Conservation (phyloP, 2,797 vertebrate species). For the Merluccius polli region DNA sequence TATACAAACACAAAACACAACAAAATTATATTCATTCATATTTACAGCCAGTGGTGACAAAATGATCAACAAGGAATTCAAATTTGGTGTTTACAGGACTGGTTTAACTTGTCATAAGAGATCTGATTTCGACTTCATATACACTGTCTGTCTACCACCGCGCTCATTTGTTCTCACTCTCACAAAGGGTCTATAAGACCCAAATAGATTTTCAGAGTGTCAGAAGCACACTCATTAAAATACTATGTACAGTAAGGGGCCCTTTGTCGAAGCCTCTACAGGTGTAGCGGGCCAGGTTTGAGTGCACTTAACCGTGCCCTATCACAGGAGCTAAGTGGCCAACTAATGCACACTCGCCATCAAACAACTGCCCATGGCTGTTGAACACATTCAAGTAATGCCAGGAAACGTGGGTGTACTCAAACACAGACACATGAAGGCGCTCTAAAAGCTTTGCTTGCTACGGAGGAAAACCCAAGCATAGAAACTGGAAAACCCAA, state of each 20-base stretch:
- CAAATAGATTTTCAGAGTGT: conserved; percentile 70
- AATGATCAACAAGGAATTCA: conserved; percentile 20
- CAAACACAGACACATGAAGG: conserved; percentile 27
- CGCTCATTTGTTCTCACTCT: conserved; percentile 39
- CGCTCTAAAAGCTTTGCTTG: conserved; percentile 25
- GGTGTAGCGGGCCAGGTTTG: conserved; percentile 5
- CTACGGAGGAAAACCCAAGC: conserved; percentile 22
- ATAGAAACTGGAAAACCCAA: conserved; percentile 4
- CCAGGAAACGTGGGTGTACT: conserved; percentile 81
- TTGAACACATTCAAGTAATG: conserved; percentile 86
- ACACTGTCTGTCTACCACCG: conserved; percentile 28
- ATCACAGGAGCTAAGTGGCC: conserved; percentile 49
- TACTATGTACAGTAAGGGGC: conserved; percentile 71
- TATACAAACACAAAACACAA: conserved; percentile 34
- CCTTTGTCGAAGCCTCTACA: conserved; percentile 45
- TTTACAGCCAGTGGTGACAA: conserved; percentile 39
- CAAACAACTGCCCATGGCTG: conserved; percentile 56
- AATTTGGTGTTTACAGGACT: conserved; percentile 7
- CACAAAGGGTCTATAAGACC: conserved; percentile 79
- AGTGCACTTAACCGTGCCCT: conserved; percentile 41
- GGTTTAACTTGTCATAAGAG: conserved; percentile 22
- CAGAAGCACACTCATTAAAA: conserved; percentile 73
- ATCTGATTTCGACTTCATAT: conserved; percentile 38
- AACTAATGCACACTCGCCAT: conserved; percentile 13
- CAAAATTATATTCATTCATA: conserved; percentile 22